Evolutionary conservation across 2,888 invertebrate genomes (phyloP), one percentile per base, ranked within the genome.

Genomic region (Tenthredo livida): DNA sequence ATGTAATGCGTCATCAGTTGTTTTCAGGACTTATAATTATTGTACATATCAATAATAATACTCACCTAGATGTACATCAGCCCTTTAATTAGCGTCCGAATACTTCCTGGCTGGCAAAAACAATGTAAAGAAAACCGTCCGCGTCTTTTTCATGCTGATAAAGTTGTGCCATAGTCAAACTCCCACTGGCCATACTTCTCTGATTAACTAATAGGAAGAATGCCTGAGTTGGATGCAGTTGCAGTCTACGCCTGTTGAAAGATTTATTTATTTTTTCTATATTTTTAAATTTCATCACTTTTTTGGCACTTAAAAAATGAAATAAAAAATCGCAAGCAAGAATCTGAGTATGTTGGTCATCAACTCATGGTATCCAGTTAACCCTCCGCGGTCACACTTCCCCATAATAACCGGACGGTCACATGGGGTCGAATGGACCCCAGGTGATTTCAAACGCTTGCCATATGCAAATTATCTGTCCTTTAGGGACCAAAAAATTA

Each of bases 21-120:
- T 61, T 21, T 29, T 67, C 33, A 1, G 29, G 67, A 17, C 33
- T 17, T 12, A 67, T 10, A 33, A 67, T 67, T 29, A 10, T 17
- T 33, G n/a, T n/a, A n/a, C n/a, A 78, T 43, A 12, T 33, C n/a
- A 17, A 25, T 25, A 25, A 25, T n/a, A 58, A 40, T 37, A 75
- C 78, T 80, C 78, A 80, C 78, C 21, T 40, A 61, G 40, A 43
- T 1, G 37, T 4, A 15, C 21, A 80, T 29, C 80, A 6, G 58
- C 29, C 7, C 6, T 9, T 40, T 2, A 61, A 50, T 84, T 88
- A 89, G 86, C 88, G 88, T 25, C 98, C 98, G 92, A 98, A 98
- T 89, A 97, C 97, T 94, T 98, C 98, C 94, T 98, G 98, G 37
- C 97, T 97, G 0, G 98, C 97, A 91, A 98, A 98, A 0, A 97